Evolutionary conservation across 2,888 invertebrate species (phyloP), one percentile per base, ranked within the genome.

Genomic region (Dione vanillae): DNA sequence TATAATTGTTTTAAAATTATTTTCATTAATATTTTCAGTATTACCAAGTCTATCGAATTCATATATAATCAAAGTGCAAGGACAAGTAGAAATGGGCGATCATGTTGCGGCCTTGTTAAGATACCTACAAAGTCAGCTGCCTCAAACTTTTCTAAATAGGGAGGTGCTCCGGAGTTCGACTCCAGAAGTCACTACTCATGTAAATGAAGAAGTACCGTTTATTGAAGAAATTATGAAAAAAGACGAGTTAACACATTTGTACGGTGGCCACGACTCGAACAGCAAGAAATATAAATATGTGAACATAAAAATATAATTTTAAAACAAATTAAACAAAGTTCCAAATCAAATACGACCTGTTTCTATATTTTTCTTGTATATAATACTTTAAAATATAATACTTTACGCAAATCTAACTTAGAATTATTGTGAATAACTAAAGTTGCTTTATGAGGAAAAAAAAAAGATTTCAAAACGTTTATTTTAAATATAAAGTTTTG

Each of bases 81-180:
- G 76, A 1, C 73, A 72, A 52, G 69, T 76, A 1, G 75, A 76
- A 47, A 67, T 76, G 69, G 73, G 70, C 0, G 72, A 76, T 11
- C 65, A 73, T 35, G 65, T 74, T 9, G 54, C 71, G 6, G 61
- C 37, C 11, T 16, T 76, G 43, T 49, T 71, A 35, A 74, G 74
- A 51, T 52, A 35, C 5, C 43, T 73, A 0, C 68, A 70, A 47
- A 67, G 11, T 37, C 59, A 70, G 19, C 7, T 70, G 19, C 19
- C 43, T 8, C 40, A 52, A 37, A 35, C 35, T 14, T 56, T 37
- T 40, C 0, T 35, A 2, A 12, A 20, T 14, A 47, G 20, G 37
- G 14, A 51, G 12, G 19, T 16, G 12, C 16, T 58, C 37, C 51
- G 52, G 14, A 35, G 9, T 19, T 54, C 35, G 16, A 35, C 0